phyloP scores from a whole-genome alignment of 2,113 vertebrate genomes.

The Lonchura striata region DNA sequence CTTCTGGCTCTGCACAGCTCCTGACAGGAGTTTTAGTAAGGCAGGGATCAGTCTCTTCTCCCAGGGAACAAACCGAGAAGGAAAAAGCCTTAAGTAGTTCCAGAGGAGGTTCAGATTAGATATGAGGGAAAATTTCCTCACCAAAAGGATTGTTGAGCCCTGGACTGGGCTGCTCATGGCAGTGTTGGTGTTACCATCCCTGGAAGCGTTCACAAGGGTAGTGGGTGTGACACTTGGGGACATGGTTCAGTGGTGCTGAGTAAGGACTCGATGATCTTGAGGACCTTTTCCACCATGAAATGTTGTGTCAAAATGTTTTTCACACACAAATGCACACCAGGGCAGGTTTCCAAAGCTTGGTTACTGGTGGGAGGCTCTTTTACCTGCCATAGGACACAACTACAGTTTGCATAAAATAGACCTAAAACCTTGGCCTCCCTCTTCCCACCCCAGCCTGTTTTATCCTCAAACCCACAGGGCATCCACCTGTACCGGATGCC shows the following conservation, averaged over 20 bases:
- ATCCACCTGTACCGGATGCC: not conserved
- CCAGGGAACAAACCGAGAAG: not conserved
- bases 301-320: not conserved
- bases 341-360: not conserved
- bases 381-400: not conserved
- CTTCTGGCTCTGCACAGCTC: not conserved
- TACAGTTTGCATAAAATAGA: not conserved
- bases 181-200: not conserved
- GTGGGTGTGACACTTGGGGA: not conserved
- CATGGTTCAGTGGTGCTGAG: fast-evolving
- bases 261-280: fast-evolving
- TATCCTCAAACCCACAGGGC: fast-evolving
- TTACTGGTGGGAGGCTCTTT: not conserved
- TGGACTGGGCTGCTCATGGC: not conserved
- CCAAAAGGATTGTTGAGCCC: not conserved
- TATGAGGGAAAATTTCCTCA: not conserved
- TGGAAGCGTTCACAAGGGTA: fast-evolving
- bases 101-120: not conserved
- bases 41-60: not conserved
- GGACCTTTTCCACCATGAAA: not conserved
- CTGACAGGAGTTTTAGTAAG: not conserved
- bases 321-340: not conserved
- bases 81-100: not conserved
- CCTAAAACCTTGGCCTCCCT: not conserved
- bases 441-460: not conserved